Conservation (phyloP, 1,140 invertebrate genomes). For the Cydia fagiglandana region DNA sequence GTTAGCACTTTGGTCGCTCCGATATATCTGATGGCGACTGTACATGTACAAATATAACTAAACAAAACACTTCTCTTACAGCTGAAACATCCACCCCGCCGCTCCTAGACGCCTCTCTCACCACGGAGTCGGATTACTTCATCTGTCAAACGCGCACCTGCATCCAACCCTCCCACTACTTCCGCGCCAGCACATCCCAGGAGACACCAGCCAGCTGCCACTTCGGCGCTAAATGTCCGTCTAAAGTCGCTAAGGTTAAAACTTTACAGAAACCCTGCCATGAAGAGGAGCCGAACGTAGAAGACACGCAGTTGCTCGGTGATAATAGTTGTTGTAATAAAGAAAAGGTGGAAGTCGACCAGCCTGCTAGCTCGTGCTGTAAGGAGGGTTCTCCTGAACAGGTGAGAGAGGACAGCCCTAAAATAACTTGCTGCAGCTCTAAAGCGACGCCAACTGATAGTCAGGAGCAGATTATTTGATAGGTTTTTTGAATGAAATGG, state of each 20-base stretch:
- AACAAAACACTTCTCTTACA: slow-evolving; percentile 43
- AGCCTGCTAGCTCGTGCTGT: slow-evolving; percentile 40
- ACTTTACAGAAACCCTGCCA: slow-evolving; percentile 46
- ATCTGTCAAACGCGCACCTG: slow-evolving; percentile 67
- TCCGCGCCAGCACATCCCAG: slow-evolving; percentile 21
- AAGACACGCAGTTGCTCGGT: slow-evolving; percentile 59
- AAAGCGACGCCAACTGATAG: slow-evolving; percentile 55
- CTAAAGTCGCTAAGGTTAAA: slow-evolving; percentile 61
- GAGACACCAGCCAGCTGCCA: slow-evolving; percentile 49
- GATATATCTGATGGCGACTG: too few relatives aligned
- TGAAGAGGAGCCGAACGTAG: slow-evolving; percentile 49
- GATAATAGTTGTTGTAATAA: slow-evolving; percentile 53
- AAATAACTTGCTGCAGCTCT: slow-evolving; percentile 61
- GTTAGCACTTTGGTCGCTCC: too few relatives aligned
- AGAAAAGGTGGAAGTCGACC: slow-evolving; percentile 46
- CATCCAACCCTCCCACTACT: slow-evolving; percentile 64
- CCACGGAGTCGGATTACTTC: slow-evolving; percentile 62
- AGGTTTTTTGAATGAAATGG: neutral
- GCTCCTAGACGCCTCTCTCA: slow-evolving; percentile 52
- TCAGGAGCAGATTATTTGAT: slow-evolving; percentile 62
- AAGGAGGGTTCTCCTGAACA: slow-evolving; percentile 37
- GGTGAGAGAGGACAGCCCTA: slow-evolving; percentile 58
- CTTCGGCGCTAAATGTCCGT: slow-evolving; percentile 68
- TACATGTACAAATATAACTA: slow-evolving; percentile 35
- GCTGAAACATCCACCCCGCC: slow-evolving; percentile 66